Percentiles rank a stretch among this genome's conserved stretches.
phyloP scores from a whole-genome alignment of 2,797 vertebrate species.

The Clarias fuscus region DNA sequence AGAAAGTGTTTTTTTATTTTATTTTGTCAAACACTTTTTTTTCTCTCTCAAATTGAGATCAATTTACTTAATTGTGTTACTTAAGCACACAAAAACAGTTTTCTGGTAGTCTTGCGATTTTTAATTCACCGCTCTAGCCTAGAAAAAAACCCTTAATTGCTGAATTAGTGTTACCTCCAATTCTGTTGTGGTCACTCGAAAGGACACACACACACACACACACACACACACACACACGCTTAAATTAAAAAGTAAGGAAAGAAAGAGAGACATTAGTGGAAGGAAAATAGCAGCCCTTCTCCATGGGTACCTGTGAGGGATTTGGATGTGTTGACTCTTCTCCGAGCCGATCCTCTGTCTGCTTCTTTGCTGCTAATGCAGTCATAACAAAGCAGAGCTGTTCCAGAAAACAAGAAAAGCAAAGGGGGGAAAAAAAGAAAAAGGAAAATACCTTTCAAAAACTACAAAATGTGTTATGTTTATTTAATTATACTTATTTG shows the following conservation, averaged over 20 bases:
- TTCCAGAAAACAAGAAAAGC: constrained; percentile 67
- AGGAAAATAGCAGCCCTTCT: constrained; percentile 55
- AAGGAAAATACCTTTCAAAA: constrained; percentile 62
- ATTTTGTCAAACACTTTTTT: background rate
- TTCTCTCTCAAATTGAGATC: background rate
- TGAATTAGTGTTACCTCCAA: background rate
- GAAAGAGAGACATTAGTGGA: constrained; percentile 17
- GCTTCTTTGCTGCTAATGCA: constrained; percentile 81
- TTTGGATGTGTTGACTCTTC: constrained; percentile 88
- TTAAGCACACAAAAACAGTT: constrained; percentile 9
- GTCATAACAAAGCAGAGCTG: constrained; percentile 85
- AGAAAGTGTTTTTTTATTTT: background rate
- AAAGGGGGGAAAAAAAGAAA: constrained; percentile 39
- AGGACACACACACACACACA: background rate
- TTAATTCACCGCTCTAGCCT: background rate
- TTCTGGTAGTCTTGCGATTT: background rate
- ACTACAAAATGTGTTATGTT: constrained; percentile 39
- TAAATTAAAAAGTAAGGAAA: background rate
- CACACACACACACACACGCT: background rate
- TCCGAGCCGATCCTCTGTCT: constrained; percentile 82
- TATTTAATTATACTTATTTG: background rate
- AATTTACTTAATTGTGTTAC: constrained; percentile 12
- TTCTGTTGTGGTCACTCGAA: background rate
- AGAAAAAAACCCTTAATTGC: background rate
- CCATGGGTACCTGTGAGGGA: constrained; percentile 86